These are phyloP conservation scores for Lithobius niger DNA, from an alignment of 1,140 invertebrate genomes.

Conservation along the genomic window DNA sequence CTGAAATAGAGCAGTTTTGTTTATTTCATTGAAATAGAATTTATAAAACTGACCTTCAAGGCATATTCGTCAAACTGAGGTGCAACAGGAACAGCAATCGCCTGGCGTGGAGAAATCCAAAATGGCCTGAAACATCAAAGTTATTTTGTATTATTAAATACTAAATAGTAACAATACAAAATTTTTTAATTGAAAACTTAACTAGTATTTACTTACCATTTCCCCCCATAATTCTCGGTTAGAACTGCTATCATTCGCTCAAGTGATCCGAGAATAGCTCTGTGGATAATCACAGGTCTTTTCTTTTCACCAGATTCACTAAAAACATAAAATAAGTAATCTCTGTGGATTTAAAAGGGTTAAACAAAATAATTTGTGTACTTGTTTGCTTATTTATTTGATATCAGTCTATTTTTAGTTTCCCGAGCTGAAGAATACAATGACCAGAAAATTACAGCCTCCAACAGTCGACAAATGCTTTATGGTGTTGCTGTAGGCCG, in stretches of 20 bases:
- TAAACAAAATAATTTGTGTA: no score
- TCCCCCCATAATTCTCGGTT: constrained; percentile 91
- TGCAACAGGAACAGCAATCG: constrained; percentile 79
- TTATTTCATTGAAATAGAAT: not conserved
- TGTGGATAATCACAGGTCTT: constrained; percentile 93
- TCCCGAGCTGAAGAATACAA: no score
- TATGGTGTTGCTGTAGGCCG: no score
- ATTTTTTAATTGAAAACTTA: constrained; percentile 5
- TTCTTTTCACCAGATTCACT: constrained; percentile 78
- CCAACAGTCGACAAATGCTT: no score
- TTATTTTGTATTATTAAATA: no score
- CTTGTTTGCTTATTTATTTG: no score
- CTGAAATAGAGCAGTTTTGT: not conserved
- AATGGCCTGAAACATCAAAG: no score
- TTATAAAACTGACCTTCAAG: constrained; percentile 43
- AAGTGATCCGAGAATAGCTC: constrained; percentile 91
- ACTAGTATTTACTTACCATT: constrained; percentile 54
- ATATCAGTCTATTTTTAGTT: no score
- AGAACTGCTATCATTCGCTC: constrained; percentile 97
- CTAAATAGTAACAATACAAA: no score
- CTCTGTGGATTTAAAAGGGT: no score
- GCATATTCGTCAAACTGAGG: constrained; percentile 77
- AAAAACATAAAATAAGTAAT: constrained; percentile 23
- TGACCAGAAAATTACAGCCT: no score
- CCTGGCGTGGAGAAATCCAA: constrained; percentile 93